A percentile compares a stretch with the other conserved stretches of the same genome.
Evolutionary conservation across 92 coral and sea anemone species (phyloP).

Genomic region (Umimayanthus kanabou): DNA sequence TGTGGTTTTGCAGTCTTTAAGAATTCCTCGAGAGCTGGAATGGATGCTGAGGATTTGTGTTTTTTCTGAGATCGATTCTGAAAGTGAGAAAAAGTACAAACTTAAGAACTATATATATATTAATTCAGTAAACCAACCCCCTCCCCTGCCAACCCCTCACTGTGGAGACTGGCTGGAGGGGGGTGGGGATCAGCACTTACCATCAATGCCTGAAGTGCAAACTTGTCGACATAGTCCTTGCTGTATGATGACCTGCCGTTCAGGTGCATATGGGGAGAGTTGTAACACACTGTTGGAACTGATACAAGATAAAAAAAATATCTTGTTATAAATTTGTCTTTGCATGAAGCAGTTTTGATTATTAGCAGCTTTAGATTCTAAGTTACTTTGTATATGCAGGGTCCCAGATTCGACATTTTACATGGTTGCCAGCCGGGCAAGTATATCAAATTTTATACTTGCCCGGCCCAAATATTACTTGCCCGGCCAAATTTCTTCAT

Average conservation of each 20-base stretch:
- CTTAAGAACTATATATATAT: too few relatives aligned
- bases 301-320: not conserved
- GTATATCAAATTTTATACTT: too few relatives aligned
- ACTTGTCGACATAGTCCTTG: conserved; percentile 65
- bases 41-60: conserved; percentile 66
- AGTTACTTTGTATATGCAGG: too few relatives aligned
- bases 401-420: too few relatives aligned
- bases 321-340: too few relatives aligned
- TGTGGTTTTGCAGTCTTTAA: conserved; percentile 80
- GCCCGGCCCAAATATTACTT: too few relatives aligned
- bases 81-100: not conserved
- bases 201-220: conserved; percentile 27
- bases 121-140: too few relatives aligned
- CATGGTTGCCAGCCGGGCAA: too few relatives aligned
- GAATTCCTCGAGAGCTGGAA: conserved; percentile 77
- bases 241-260: conserved; percentile 71
- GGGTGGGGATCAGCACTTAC: not conserved
- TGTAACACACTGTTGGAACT: conserved; percentile 82
- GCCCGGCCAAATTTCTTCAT: too few relatives aligned
- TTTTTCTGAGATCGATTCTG: conserved; percentile 31
- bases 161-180: not conserved
- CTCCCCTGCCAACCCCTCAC: not conserved
- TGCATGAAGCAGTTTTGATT: not conserved
- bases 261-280: conserved; percentile 85
- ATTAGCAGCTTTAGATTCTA: not conserved